Evolutionary conservation across 2,113 vertebrate genomes (phyloP).

Genomic region (Amphilophus citrinellus): DNA sequence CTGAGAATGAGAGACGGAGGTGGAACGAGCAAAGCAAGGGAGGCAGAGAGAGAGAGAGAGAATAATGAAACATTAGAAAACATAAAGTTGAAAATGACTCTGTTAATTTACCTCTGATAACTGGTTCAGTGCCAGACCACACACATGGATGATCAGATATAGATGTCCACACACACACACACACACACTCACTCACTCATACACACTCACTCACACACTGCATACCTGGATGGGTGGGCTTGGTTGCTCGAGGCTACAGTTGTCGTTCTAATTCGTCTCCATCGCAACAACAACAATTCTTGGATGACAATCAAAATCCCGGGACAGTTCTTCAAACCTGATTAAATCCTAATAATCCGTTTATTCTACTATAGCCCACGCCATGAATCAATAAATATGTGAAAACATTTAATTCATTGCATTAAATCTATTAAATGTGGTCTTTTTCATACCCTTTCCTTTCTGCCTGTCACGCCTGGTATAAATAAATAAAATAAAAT

Average conservation of each 20-base stretch:
- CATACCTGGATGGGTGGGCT: slow-evolving; percentile 78
- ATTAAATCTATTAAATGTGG: not conserved
- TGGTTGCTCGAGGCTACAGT: slow-evolving; percentile 61
- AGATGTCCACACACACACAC: slow-evolving; percentile 28
- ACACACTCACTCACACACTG: slow-evolving; percentile 27
- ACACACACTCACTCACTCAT: slow-evolving; percentile 26
- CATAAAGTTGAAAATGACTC: slow-evolving; percentile 68
- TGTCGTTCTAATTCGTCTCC: slow-evolving; percentile 45
- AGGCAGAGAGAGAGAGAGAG: slow-evolving; percentile 14
- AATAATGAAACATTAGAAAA: slow-evolving; percentile 60
- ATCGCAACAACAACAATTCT: slow-evolving; percentile 34
- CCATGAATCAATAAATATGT: not conserved
- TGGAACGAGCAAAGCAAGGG: slow-evolving; percentile 25
- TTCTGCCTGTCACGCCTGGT: too few relatives aligned
- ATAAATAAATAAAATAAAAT: too few relatives aligned
- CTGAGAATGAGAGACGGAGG: slow-evolving; percentile 63
- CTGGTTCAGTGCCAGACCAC: slow-evolving; percentile 78
- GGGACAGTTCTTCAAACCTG: not conserved
- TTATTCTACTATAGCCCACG: not conserved
- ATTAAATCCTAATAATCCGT: not conserved
- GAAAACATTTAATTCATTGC: not conserved
- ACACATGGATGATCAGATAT: slow-evolving; percentile 67
- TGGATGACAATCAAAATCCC: slow-evolving; percentile 24
- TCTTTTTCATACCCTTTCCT: too few relatives aligned
- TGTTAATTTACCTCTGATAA: slow-evolving; percentile 70